phyloP scores from a whole-genome alignment of 2,113 vertebrate species.

The Daphoenositta chrysoptera region DNA sequence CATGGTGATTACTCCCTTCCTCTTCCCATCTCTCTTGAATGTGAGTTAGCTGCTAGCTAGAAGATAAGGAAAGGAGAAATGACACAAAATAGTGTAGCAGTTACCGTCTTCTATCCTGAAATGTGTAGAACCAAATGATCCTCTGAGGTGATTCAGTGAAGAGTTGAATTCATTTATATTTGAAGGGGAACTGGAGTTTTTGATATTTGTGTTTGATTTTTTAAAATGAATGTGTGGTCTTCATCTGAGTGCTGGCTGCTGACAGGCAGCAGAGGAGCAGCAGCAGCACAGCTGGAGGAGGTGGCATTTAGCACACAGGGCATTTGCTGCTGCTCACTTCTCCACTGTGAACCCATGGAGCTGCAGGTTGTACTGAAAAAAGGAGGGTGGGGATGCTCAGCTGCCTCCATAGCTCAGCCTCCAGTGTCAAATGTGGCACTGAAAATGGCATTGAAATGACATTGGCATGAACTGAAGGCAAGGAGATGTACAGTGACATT shows the following conservation, averaged over 20 bases:
- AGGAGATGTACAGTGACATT: not conserved
- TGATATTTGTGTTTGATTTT: not conserved
- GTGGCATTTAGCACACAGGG: not conserved
- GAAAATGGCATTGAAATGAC: not conserved
- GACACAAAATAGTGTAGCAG: not conserved
- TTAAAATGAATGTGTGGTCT: not conserved
- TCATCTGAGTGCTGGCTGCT: not conserved
- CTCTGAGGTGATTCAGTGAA: not conserved
- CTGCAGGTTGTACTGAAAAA: not conserved
- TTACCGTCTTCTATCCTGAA: not conserved
- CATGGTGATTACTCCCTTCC: not conserved
- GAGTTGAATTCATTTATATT: not conserved
- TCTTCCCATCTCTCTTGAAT: not conserved
- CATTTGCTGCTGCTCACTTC: not conserved
- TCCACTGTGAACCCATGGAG: not conserved
- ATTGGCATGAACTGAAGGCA: not conserved
- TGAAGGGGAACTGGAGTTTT: not conserved
- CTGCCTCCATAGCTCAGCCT: rapidly evolving
- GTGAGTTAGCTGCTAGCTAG: not conserved
- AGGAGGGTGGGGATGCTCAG: not conserved
- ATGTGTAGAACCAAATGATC: not conserved
- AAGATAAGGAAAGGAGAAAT: not conserved
- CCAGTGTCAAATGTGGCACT: rapidly evolving
- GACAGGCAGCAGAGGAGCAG: not conserved
- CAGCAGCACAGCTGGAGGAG: not conserved